phyloP scores from a whole-genome alignment of 1,140 invertebrate genomes.

The Caenorhabditis latens region DNA sequence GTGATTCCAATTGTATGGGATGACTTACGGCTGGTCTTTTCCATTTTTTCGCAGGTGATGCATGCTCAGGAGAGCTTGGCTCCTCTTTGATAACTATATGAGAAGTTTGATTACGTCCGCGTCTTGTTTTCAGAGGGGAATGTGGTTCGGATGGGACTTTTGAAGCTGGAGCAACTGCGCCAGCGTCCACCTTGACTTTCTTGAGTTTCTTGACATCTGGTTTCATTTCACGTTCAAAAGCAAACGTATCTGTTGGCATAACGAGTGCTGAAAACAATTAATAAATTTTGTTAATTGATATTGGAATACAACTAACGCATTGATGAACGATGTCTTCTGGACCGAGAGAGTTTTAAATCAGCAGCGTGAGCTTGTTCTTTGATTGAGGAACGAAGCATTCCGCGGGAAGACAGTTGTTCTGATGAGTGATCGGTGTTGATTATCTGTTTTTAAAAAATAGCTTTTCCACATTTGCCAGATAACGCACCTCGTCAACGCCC shows the following conservation, averaged over 20 bases:
- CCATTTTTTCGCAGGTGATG: no score
- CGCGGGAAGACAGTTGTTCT: background rate
- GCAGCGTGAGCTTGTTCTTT: constrained; percentile 17
- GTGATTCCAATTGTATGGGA: no score
- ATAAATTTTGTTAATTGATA: background rate
- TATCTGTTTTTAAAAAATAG: constrained; percentile 8
- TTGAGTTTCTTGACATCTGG: background rate
- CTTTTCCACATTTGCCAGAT: background rate
- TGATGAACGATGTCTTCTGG: background rate
- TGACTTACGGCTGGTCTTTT: no score
- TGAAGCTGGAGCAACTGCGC: background rate
- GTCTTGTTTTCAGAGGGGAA: background rate
- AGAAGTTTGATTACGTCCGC: no score
- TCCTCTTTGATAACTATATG: no score
- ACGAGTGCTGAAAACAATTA: background rate
- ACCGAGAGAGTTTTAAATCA: background rate
- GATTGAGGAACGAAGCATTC: constrained; percentile 16
- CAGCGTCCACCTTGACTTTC: background rate
- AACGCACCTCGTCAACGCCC: background rate
- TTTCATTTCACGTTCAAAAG: background rate
- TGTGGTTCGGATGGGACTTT: background rate
- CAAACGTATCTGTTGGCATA: constrained; percentile 11
- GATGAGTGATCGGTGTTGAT: constrained; percentile 6
- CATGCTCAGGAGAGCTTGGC: no score
- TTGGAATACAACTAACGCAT: background rate